Percentiles rank a stretch among this genome's conserved stretches.
phyloP scores from a whole-genome alignment of 2,113 vertebrate species.

The Halichoeres trimaculatus region DNA sequence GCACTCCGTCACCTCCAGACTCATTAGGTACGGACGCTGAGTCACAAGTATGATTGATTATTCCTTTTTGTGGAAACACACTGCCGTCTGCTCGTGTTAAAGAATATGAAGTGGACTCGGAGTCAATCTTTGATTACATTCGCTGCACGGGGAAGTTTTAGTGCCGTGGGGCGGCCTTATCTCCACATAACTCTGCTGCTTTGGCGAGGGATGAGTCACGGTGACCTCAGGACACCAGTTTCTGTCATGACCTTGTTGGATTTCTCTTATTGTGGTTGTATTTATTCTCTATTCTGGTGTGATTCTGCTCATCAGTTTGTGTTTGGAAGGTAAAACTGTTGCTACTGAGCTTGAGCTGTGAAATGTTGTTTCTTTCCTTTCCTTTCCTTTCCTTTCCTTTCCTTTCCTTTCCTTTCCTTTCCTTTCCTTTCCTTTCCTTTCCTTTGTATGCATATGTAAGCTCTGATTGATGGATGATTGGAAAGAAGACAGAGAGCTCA shows the following conservation, averaged over 20 bases:
- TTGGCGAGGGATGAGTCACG: slow-evolving; percentile 41
- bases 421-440: no score
- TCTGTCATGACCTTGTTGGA: slow-evolving; percentile 35
- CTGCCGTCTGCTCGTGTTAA: slow-evolving; percentile 32
- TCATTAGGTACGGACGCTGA: slow-evolving; percentile 58
- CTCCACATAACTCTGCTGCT: slow-evolving; percentile 41
- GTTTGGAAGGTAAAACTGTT: no score
- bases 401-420: no score
- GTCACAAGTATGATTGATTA: slow-evolving; percentile 60
- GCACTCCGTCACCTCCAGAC: slow-evolving; percentile 46
- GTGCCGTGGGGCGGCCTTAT: slow-evolving; percentile 32
- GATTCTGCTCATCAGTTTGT: neutral
- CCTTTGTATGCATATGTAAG: no score
- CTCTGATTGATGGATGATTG: no score
- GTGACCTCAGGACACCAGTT: neutral
- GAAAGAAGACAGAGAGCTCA: neutral
- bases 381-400: no score
- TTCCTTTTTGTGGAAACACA: slow-evolving; percentile 39
- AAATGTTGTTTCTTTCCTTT: no score
- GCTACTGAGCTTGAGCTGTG: no score
- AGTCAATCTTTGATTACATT: slow-evolving; percentile 41
- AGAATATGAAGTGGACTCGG: slow-evolving; percentile 47
- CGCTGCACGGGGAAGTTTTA: neutral
- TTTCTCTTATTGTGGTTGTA: neutral
- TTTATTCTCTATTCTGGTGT: neutral